Conservation (phyloP, 2,113 vertebrate genomes). For the Hippocampus comes region DNA sequence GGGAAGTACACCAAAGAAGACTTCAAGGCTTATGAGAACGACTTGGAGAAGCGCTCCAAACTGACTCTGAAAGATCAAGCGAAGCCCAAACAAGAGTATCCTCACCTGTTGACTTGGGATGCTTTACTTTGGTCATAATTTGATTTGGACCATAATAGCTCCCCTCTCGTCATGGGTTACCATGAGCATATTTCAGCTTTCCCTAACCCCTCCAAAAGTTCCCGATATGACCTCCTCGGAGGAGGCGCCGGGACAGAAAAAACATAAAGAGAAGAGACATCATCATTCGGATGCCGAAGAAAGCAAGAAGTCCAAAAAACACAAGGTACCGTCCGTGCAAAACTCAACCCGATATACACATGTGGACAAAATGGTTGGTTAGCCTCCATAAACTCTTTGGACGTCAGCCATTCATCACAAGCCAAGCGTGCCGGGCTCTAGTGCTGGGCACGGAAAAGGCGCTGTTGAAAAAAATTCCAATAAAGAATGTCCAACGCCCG, state of each 20-base stretch:
- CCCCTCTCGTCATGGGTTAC: background rate
- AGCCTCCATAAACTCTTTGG: background rate
- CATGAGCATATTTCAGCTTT: background rate
- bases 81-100: slow-evolving; percentile 95
- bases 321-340: slow-evolving; percentile 73
- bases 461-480: too few species aligned
- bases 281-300: slow-evolving; percentile 84
- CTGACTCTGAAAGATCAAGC: slow-evolving; percentile 87
- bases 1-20: slow-evolving; percentile 92
- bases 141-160: background rate
- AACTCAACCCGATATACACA: background rate
- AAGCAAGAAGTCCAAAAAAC: slow-evolving; percentile 77
- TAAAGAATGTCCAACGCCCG: too few species aligned
- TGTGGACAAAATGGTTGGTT: background rate
- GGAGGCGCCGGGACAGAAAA: slow-evolving; percentile 74
- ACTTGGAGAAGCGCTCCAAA: slow-evolving; percentile 78
- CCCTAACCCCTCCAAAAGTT: slow-evolving; percentile 72
- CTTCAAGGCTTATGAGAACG: slow-evolving; percentile 93
- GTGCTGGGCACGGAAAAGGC: too few species aligned
- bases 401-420: too few species aligned
- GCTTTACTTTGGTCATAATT: background rate
- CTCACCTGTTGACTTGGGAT: slow-evolving; percentile 53
- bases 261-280: slow-evolving; percentile 84
- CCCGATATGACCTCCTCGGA: slow-evolving; percentile 86
- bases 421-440: too few species aligned